A percentile compares a stretch with the other conserved stretches of the same genome.
phyloP scores from a whole-genome alignment of 2,113 vertebrate genomes.

The Bubalus kerabau region DNA sequence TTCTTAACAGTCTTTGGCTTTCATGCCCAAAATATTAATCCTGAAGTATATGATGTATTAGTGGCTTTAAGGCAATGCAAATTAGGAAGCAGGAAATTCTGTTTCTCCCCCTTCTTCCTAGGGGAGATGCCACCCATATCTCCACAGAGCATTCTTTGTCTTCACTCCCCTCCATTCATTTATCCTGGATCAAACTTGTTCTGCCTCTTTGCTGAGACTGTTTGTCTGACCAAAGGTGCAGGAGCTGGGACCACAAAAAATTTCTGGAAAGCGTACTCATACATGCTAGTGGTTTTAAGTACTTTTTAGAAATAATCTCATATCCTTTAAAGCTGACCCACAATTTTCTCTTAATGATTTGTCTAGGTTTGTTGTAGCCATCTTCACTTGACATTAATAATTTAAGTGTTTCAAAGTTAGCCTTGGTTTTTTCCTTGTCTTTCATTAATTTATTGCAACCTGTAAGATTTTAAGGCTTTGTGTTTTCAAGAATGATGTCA shows the following conservation, averaged over 20 bases:
- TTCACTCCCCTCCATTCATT: neutral
- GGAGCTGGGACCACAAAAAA: conserved; percentile 12
- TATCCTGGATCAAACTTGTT: neutral
- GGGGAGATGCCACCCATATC: neutral
- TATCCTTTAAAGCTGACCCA: neutral
- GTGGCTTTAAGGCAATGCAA: neutral
- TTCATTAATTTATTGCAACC: neutral
- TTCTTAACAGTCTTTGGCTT: conserved; percentile 48
- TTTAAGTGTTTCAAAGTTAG: conserved; percentile 26
- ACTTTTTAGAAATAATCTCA: conserved; percentile 22
- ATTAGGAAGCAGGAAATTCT: neutral
- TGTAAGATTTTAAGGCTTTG: neutral
- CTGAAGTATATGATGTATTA: neutral
- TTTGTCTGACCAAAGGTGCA: conserved; percentile 9
- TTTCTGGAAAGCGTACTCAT: conserved; percentile 15
- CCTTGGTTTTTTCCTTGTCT: neutral
- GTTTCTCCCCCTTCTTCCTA: neutral
- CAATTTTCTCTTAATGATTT: neutral
- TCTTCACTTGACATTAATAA: neutral
- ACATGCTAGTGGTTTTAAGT: conserved; percentile 26
- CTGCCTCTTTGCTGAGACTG: neutral
- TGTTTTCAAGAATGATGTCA: neutral
- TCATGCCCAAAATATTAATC: neutral
- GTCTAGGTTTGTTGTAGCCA: conserved; percentile 7
- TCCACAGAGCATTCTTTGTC: neutral